phyloP scores from a whole-genome alignment of 1,140 invertebrate species.

The Caenorhabditis inopinata region DNA sequence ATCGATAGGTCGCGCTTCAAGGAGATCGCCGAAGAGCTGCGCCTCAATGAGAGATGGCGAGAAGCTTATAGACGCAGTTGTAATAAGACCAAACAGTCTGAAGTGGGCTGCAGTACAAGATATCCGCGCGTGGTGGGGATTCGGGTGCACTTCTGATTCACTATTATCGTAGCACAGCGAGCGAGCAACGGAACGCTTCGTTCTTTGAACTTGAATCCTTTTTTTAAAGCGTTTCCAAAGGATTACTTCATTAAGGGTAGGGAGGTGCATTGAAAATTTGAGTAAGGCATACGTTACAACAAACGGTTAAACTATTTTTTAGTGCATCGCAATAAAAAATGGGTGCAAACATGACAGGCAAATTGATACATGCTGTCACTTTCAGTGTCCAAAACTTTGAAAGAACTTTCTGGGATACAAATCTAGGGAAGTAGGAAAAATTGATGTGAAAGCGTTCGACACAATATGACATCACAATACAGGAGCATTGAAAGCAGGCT shows the following conservation, averaged over 20 bases:
- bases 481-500: not conserved
- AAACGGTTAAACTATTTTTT: no score
- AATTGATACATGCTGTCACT: no score
- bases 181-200: not conserved
- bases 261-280: not conserved
- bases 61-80: conserved; percentile 37
- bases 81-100: conserved; percentile 37
- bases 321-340: no score
- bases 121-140: not conserved
- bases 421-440: not conserved
- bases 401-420: not conserved
- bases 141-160: conserved; percentile 24
- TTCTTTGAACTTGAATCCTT: conserved; percentile 3
- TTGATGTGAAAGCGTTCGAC: not conserved
- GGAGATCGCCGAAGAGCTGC: not conserved
- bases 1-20: conserved; percentile 43
- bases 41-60: not conserved
- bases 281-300: no score
- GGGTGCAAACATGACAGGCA: no score
- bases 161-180: not conserved
- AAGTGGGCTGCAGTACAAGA: conserved; percentile 16
- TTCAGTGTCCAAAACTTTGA: not conserved
- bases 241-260: no score
- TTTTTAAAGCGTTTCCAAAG: no score
- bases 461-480: not conserved